Evolutionary conservation across 2,797 vertebrate species (phyloP).

Genomic region (Onychomys leucogaster): DNA sequence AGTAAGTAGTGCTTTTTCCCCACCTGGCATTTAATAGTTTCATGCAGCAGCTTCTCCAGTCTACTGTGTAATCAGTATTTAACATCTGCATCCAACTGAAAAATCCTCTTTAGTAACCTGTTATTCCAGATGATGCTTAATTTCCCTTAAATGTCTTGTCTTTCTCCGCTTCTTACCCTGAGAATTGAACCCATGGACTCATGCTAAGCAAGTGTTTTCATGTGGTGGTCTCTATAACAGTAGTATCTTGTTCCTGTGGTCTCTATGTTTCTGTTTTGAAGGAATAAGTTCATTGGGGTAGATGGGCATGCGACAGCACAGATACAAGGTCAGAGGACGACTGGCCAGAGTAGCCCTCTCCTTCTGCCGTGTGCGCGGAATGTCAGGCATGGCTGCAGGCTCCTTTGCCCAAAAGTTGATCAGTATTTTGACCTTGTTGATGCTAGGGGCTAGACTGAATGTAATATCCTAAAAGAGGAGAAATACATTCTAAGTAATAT

Average conservation of each 20-base stretch:
- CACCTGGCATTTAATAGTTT: background rate
- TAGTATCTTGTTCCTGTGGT: background rate
- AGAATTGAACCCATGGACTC: background rate
- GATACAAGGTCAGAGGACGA: background rate
- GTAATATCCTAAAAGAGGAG: background rate
- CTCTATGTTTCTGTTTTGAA: background rate
- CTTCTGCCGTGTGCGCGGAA: background rate
- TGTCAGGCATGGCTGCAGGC: background rate
- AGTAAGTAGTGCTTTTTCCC: conserved; percentile 87
- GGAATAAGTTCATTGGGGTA: background rate
- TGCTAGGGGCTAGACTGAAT: background rate
- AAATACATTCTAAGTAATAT: background rate
- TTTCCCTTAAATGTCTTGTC: conserved; percentile 7
- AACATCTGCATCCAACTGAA: background rate
- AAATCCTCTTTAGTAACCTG: background rate
- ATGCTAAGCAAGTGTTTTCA: background rate
- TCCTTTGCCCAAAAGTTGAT: background rate
- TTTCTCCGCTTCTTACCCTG: background rate
- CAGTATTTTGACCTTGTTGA: background rate
- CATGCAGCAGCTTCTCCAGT: conserved; percentile 7
- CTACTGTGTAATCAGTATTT: background rate
- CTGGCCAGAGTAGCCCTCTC: background rate
- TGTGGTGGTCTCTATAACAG: background rate
- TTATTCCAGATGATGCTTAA: background rate
- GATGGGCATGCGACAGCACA: background rate